These are phyloP conservation scores for Zaprionus tsacasi DNA, from an alignment of 1,140 invertebrate species.

Conservation along the genomic window DNA sequence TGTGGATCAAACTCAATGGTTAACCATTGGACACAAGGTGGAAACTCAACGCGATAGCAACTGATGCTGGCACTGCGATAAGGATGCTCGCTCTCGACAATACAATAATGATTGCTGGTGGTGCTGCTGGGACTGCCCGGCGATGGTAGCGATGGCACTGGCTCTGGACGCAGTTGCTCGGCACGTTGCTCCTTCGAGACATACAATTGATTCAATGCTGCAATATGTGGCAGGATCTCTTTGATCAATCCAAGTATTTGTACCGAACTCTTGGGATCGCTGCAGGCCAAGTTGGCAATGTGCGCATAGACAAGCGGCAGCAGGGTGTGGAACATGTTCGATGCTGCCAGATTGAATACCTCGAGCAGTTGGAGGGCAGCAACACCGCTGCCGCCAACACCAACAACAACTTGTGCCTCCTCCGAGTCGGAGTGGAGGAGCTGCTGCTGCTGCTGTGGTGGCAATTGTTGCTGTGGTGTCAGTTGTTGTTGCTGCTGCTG, in stretches of 20 bases:
- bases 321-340: slow-evolving; percentile 88
- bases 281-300: slow-evolving; percentile 91
- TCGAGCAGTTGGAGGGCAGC: slow-evolving; percentile 71
- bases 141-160: slow-evolving; percentile 28
- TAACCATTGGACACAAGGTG: slow-evolving; percentile 94
- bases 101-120: slow-evolving; percentile 94
- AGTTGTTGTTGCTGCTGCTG: slow-evolving; percentile 40
- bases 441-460: slow-evolving; percentile 13
- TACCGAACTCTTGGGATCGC: slow-evolving; percentile 95
- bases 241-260: slow-evolving; percentile 95
- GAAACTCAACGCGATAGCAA: slow-evolving; percentile 96
- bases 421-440: slow-evolving; percentile 70
- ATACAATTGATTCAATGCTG: slow-evolving; percentile 91
- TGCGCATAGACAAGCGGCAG: slow-evolving; percentile 92
- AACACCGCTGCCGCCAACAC: slow-evolving; percentile 27
- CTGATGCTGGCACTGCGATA: slow-evolving; percentile 95
- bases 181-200: slow-evolving; percentile 81
- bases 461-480: slow-evolving; percentile 15
- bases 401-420: slow-evolving; percentile 47
- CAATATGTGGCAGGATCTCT: slow-evolving; percentile 95
- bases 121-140: slow-evolving; percentile 76
- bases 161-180: slow-evolving; percentile 42
- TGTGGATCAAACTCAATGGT: slow-evolving; percentile 96
- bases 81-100: slow-evolving; percentile 98
- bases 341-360: slow-evolving; percentile 78